These are phyloP conservation scores for Idaea aversata DNA, from an alignment of 2,888 invertebrate species.

Conservation along the genomic window DNA sequence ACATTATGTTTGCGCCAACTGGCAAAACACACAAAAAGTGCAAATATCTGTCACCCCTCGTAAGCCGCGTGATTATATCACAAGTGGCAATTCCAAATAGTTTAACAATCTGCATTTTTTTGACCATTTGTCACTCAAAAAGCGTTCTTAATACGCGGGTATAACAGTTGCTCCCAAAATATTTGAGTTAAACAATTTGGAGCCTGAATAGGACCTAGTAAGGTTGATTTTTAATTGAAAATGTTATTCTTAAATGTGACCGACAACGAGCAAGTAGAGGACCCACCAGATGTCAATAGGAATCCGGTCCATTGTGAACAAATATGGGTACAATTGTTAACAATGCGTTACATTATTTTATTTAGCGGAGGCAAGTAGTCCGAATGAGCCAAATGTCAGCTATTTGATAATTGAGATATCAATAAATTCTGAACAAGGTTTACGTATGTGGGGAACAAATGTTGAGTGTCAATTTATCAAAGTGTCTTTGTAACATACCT, in stretches of 20 bases:
- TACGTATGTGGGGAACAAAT: slow-evolving; percentile 37
- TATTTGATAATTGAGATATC: slow-evolving; percentile 69
- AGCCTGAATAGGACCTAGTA: background rate
- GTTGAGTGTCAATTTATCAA: slow-evolving; percentile 33
- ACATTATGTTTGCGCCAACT: slow-evolving; percentile 52
- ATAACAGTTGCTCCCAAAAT: slow-evolving; percentile 7
- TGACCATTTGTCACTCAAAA: slow-evolving; percentile 20
- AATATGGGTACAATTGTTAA: slow-evolving; percentile 73
- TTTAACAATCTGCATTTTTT: slow-evolving; percentile 44
- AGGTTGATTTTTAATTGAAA: background rate
- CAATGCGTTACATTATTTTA: slow-evolving; percentile 70
- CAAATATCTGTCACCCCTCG: slow-evolving; percentile 57
- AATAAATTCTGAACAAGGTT: slow-evolving; percentile 36
- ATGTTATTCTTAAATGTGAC: slow-evolving; percentile 8
- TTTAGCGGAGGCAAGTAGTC: slow-evolving; percentile 59
- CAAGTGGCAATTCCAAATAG: slow-evolving; percentile 58
- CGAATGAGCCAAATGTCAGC: slow-evolving; percentile 68
- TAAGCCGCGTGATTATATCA: slow-evolving; percentile 52
- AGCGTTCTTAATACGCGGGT: slow-evolving; percentile 12
- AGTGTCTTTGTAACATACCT: slow-evolving; percentile 4
- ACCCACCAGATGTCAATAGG: slow-evolving; percentile 68
- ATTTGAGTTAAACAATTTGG: background rate
- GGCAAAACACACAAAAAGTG: slow-evolving; percentile 59
- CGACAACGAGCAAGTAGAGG: slow-evolving; percentile 29
- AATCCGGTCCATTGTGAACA: slow-evolving; percentile 69